A percentile compares a stretch with the other conserved stretches of the same genome.
phyloP scores from a whole-genome alignment of 2,113 vertebrate species.

The Bombycilla garrulus region DNA sequence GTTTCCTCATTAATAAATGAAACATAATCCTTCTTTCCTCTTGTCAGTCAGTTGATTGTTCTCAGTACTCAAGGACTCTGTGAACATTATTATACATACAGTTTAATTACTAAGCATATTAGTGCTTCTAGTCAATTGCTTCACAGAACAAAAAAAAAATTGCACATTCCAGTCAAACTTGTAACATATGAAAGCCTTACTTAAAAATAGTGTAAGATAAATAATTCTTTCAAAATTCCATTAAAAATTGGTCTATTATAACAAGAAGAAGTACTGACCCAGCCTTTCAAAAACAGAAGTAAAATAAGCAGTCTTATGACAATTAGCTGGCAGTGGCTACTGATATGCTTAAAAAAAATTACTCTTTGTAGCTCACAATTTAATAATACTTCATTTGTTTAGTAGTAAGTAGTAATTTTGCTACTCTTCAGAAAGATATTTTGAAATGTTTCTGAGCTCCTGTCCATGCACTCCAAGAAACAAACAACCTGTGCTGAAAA shows the following conservation, averaged over 20 bases:
- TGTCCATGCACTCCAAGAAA: background rate
- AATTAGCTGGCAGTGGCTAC: background rate
- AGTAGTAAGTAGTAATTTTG: background rate
- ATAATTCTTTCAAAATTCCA: background rate
- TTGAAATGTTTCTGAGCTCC: background rate
- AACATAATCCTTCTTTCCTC: background rate
- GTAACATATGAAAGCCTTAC: background rate
- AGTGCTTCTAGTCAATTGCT: background rate
- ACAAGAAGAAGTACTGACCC: background rate
- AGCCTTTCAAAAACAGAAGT: background rate
- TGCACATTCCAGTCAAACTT: background rate
- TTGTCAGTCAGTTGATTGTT: background rate
- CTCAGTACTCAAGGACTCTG: background rate
- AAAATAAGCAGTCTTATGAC: background rate
- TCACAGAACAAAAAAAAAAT: background rate
- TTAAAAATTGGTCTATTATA: background rate
- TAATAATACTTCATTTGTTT: background rate
- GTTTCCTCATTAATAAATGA: constrained; percentile 1
- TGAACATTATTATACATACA: background rate
- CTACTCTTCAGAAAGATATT: background rate
- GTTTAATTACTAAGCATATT: background rate
- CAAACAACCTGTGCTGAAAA: background rate
- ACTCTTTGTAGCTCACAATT: background rate
- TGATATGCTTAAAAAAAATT: background rate
- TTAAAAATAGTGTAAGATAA: background rate